These are phyloP conservation scores for Acanthacorydalis orientalis DNA, from an alignment of 2,888 invertebrate genomes.

Conservation along the genomic window DNA sequence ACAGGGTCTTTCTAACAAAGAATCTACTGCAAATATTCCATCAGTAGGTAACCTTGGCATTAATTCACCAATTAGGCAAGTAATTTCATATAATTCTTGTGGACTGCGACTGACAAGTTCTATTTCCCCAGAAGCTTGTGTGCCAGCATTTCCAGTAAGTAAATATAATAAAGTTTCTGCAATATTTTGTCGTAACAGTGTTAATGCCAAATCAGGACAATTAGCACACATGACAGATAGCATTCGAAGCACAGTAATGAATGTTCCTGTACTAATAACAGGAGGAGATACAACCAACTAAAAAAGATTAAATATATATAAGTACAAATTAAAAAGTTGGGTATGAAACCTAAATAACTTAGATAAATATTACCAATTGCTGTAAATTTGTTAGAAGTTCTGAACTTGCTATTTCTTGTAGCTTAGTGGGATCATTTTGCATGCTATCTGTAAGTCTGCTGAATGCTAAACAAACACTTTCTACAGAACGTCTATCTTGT, in stretches of 20 bases:
- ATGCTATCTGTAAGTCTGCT: constrained; percentile 93
- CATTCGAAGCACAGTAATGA: constrained; percentile 92
- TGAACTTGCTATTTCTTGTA: constrained; percentile 87
- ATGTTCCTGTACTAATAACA: constrained; percentile 86
- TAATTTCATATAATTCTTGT: constrained; percentile 94
- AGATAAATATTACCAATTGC: constrained; percentile 47
- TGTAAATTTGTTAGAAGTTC: constrained; percentile 85
- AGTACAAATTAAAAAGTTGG: background rate
- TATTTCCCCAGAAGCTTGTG: constrained; percentile 40
- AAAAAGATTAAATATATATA: constrained; percentile 11
- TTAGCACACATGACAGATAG: constrained; percentile 90
- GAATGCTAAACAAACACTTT: constrained; percentile 92
- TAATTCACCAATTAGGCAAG: constrained; percentile 89
- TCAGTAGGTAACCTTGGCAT: constrained; percentile 92
- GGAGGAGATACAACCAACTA: constrained; percentile 86
- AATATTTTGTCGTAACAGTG: constrained; percentile 84
- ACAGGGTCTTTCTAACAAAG: constrained; percentile 62
- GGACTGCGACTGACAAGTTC: constrained; percentile 83
- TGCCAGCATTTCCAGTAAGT: constrained; percentile 71
- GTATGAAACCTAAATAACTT: background rate
- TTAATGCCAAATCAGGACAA: constrained; percentile 86
- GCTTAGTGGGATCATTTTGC: constrained; percentile 73
- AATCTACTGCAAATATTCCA: constrained; percentile 89
- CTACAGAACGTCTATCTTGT: constrained; percentile 95
- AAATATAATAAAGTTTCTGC: constrained; percentile 89